phyloP scores from a whole-genome alignment of 2,113 vertebrate genomes.

The Sylvilagus bachmani region DNA sequence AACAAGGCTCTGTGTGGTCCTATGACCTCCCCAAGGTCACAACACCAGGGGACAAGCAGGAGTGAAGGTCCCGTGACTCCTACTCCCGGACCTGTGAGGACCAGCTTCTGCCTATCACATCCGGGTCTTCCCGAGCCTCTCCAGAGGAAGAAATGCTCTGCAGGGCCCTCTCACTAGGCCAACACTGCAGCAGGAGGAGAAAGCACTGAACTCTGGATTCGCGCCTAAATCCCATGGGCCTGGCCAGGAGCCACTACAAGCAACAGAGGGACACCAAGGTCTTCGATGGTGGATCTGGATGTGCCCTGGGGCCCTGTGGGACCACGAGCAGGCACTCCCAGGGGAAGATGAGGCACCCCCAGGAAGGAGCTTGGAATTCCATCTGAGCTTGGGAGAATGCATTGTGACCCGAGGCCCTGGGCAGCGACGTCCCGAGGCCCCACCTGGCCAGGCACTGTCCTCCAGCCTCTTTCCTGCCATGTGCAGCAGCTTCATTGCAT shows the following conservation, averaged over 20 bases:
- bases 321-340: too few species aligned
- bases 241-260: background rate
- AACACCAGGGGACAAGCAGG: background rate
- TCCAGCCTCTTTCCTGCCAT: background rate
- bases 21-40: background rate
- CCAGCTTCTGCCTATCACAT: background rate
- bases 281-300: background rate
- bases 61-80: background rate
- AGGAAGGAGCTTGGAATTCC: too few species aligned
- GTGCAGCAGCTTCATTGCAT: background rate
- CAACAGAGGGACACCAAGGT: too few species aligned
- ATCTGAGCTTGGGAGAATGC: too few species aligned
- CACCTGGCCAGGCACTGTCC: background rate
- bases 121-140: background rate
- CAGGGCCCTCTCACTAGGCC: background rate
- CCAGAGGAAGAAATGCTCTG: background rate
- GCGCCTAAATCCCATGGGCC: accelerated
- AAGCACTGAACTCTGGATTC: too few species aligned
- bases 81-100: background rate
- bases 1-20: background rate
- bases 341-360: too few species aligned
- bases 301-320: too few species aligned
- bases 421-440: background rate
- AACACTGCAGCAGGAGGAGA: background rate
- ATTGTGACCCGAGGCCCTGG: too few species aligned